Conservation (phyloP, 2,797 vertebrate species). For the Acanthornis magna region DNA sequence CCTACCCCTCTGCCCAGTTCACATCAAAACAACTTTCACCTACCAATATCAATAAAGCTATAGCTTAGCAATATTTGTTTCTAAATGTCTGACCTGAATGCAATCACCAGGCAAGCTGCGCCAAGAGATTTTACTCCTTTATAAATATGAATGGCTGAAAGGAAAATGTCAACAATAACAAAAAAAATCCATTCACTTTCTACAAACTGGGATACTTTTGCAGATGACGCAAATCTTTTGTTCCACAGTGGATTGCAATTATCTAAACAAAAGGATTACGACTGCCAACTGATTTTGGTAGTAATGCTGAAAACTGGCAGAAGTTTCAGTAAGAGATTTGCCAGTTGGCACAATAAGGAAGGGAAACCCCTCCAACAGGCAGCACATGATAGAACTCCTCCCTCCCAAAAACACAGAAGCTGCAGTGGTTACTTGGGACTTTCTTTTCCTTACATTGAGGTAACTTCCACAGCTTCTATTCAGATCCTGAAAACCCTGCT, state of each 20-base stretch:
- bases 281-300: conserved; percentile 37
- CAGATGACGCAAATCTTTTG: conserved; percentile 9
- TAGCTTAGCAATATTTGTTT: neutral
- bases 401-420: neutral
- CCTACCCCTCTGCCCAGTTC: neutral
- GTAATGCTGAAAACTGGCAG: neutral
- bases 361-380: conserved; percentile 34
- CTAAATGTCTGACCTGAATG: neutral
- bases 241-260: neutral
- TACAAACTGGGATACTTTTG: neutral
- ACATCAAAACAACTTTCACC: neutral
- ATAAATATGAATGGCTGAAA: conserved; percentile 18
- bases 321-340: conserved; percentile 19
- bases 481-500: neutral
- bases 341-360: conserved; percentile 24
- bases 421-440: neutral
- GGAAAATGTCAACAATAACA: neutral
- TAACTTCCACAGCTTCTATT: neutral
- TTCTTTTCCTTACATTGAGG: neutral
- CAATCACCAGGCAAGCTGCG: neutral
- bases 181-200: neutral
- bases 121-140: neutral
- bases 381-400: neutral
- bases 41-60: neutral
- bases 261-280: conserved; percentile 35